These are phyloP conservation scores for Pyrrhia umbra DNA, from an alignment of 2,888 invertebrate genomes.

Conservation along the genomic window DNA sequence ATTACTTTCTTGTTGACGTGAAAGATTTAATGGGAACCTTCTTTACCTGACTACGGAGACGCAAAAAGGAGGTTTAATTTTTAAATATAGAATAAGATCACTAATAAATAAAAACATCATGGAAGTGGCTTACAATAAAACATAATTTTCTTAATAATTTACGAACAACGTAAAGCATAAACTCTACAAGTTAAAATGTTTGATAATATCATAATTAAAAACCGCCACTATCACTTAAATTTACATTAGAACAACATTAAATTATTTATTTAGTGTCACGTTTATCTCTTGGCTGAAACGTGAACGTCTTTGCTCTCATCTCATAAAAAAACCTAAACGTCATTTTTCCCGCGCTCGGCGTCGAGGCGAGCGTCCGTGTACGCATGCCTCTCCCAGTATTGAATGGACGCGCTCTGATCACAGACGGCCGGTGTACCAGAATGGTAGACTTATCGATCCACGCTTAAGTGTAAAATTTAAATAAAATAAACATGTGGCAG, in stretches of 20 bases:
- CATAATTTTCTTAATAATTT: too few species aligned
- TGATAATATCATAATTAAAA: constrained; percentile 33
- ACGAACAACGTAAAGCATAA: constrained; percentile 3
- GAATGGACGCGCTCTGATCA: constrained; percentile 79
- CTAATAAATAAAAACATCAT: too few species aligned
- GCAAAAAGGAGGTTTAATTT: too few species aligned
- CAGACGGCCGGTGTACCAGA: constrained; percentile 70
- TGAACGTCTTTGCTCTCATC: constrained; percentile 48
- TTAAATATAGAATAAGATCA: too few species aligned
- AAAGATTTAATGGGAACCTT: too few species aligned
- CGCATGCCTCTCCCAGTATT: constrained; percentile 86
- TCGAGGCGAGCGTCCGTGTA: constrained; percentile 71
- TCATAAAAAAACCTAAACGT: constrained; percentile 77
- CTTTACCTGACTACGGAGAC: too few species aligned
- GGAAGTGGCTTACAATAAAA: too few species aligned
- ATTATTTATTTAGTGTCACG: constrained; percentile 32
- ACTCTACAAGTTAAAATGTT: constrained; percentile 20
- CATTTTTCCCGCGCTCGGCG: constrained; percentile 84
- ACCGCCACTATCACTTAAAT: constrained; percentile 23
- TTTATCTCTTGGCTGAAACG: constrained; percentile 58
- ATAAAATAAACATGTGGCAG: constrained; percentile 76
- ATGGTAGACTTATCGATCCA: constrained; percentile 83
- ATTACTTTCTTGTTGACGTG: too few species aligned
- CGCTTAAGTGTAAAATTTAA: constrained; percentile 79
- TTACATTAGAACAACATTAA: constrained; percentile 24